phyloP scores from a whole-genome alignment of 2,888 invertebrate species.

The Physocephala rufipes region DNA sequence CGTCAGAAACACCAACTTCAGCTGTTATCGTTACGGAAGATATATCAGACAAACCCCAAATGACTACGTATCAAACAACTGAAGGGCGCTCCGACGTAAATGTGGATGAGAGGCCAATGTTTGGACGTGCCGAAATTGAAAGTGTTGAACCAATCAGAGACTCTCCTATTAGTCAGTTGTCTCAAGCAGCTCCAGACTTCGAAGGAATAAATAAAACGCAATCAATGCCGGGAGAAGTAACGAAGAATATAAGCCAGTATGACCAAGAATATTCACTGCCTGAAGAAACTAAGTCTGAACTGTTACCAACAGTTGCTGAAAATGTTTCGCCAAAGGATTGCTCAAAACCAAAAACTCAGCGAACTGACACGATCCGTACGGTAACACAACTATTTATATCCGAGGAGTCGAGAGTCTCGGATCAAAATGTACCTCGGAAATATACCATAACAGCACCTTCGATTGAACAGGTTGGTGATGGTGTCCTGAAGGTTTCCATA shows the following conservation, averaged over 20 bases:
- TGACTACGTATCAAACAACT: too few species aligned
- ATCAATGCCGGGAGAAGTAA: constrained; percentile 9
- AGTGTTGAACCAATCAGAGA: not conserved
- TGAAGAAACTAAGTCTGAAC: constrained; percentile 34
- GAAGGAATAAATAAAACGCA: not conserved
- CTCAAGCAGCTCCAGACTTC: not conserved
- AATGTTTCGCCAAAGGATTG: constrained; percentile 28
- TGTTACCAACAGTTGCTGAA: not conserved
- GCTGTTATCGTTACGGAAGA: not conserved
- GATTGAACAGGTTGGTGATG: constrained; percentile 61
- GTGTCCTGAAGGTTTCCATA: constrained; percentile 58
- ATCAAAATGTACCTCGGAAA: constrained; percentile 51
- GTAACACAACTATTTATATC: constrained; percentile 61
- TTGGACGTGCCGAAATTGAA: not conserved
- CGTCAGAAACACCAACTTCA: constrained; percentile 20
- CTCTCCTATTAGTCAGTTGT: not conserved
- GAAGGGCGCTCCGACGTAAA: too few species aligned
- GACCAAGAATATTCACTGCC: constrained; percentile 38
- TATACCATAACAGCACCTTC: constrained; percentile 63
- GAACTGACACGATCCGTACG: constrained; percentile 53
- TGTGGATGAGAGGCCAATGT: too few species aligned
- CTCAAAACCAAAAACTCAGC: constrained; percentile 38
- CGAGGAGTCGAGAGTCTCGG: constrained; percentile 53
- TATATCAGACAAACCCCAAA: too few species aligned
- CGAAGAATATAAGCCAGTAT: not conserved